These are phyloP conservation scores for Euzetes globulus DNA, from an alignment of 2,888 invertebrate genomes.

Conservation along the genomic window DNA sequence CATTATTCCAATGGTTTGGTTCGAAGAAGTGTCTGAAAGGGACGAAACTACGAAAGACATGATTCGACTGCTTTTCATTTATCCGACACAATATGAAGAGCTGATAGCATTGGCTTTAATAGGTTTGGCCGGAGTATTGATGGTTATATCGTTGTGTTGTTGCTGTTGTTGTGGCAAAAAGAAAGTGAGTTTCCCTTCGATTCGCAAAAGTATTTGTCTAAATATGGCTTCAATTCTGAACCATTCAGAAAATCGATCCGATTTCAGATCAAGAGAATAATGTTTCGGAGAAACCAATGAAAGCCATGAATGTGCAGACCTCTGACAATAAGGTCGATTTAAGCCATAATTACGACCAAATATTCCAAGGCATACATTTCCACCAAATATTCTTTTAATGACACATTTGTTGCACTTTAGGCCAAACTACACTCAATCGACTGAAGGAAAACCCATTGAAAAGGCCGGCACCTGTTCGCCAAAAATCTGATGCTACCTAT, in stretches of 20 bases:
- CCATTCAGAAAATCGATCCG: slow-evolving; percentile 20
- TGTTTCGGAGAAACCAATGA: not conserved
- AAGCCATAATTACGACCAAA: slow-evolving; percentile 27
- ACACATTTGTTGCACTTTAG: not conserved
- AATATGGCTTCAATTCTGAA: slow-evolving; percentile 17
- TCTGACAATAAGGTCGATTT: not conserved
- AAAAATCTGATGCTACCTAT: not conserved
- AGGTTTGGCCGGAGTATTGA: not conserved
- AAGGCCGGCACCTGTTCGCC: not conserved
- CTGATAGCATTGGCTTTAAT: slow-evolving; percentile 21
- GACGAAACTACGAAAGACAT: slow-evolving; percentile 6
- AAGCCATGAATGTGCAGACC: not conserved
- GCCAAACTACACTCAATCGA: slow-evolving; percentile 27
- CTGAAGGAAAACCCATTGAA: slow-evolving; percentile 12
- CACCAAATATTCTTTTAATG: not conserved
- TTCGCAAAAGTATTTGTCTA: not conserved
- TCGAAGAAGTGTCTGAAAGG: slow-evolving; percentile 16
- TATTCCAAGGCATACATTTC: slow-evolving; percentile 17
- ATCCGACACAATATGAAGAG: slow-evolving; percentile 32
- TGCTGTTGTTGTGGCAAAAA: slow-evolving; percentile 31
- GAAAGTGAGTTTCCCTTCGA: slow-evolving; percentile 12
- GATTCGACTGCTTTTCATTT: slow-evolving; percentile 22
- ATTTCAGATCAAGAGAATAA: not conserved
- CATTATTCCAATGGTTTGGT: slow-evolving; percentile 33
- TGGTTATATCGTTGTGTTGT: slow-evolving; percentile 18